phyloP scores from a whole-genome alignment of 30 jellyfish, hydroid and myxozoan genomes.

The Aurelia sp. region DNA sequence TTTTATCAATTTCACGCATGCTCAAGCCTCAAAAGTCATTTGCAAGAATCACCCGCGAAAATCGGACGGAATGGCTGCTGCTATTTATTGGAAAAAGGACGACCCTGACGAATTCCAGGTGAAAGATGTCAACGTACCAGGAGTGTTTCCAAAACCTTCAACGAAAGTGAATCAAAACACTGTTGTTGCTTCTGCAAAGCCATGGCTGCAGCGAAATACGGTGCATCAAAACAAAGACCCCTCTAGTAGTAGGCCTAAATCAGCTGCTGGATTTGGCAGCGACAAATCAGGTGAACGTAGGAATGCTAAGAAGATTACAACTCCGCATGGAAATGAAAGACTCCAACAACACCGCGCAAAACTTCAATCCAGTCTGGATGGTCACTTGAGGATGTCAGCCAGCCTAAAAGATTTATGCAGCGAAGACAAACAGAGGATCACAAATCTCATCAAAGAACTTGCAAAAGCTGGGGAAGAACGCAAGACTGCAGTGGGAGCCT shows the following conservation, averaged over 20 bases:
- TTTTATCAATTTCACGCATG: background rate
- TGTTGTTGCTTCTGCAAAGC: constrained; percentile 36
- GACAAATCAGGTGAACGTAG: background rate
- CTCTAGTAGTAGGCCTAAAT: background rate
- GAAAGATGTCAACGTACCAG: constrained; percentile 51
- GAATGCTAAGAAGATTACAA: no score
- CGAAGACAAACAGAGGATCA: constrained; percentile 64
- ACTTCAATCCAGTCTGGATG: background rate
- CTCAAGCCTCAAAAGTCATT: background rate
- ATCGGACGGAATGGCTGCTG: background rate
- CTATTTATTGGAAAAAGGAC: constrained; percentile 49
- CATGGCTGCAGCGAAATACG: constrained; percentile 46
- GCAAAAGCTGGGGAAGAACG: constrained; percentile 91
- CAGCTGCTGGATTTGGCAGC: background rate
- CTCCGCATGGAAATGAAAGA: background rate
- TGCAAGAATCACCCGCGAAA: constrained; percentile 10
- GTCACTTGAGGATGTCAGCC: constrained; percentile 17
- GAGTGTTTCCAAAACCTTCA: constrained; percentile 64
- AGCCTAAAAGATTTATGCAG: constrained; percentile 47
- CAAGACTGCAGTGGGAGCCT: constrained; percentile 57
- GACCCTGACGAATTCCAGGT: constrained; percentile 58
- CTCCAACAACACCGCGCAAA: background rate
- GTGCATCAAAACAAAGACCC: background rate
- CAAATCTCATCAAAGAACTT: constrained; percentile 85
- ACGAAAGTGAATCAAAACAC: constrained; percentile 12